Conservation (phyloP, 2,797 vertebrate genomes). For the Euthynnus affinis region DNA sequence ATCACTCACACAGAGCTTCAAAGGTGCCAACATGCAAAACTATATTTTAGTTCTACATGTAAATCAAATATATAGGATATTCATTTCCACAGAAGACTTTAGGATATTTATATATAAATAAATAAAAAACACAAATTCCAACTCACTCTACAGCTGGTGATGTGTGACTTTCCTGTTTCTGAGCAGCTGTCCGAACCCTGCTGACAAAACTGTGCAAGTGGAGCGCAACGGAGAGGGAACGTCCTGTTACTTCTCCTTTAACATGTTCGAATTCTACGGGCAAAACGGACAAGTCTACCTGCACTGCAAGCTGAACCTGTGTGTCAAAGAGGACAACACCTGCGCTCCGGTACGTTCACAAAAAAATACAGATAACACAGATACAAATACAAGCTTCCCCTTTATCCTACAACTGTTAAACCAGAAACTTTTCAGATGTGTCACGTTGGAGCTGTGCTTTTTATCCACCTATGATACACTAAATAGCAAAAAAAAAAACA, state of each 20-base stretch:
- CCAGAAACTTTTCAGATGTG: too few relatives aligned
- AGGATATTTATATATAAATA: too few relatives aligned
- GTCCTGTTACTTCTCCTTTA: slow-evolving; percentile 18
- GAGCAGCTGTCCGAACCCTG: neutral
- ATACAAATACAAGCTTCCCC: too few relatives aligned
- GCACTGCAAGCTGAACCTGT: slow-evolving; percentile 10
- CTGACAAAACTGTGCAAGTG: neutral
- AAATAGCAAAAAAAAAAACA: too few relatives aligned
- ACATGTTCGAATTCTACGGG: slow-evolving; percentile 3
- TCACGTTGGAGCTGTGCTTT: too few relatives aligned
- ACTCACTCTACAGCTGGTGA: neutral
- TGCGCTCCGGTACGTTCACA: neutral
- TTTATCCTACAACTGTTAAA: neutral
- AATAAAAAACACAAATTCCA: too few relatives aligned
- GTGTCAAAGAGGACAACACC: neutral
- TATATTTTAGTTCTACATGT: too few relatives aligned
- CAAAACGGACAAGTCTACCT: neutral
- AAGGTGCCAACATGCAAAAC: too few relatives aligned
- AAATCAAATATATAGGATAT: too few relatives aligned
- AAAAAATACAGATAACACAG: neutral
- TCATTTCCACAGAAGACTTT: too few relatives aligned
- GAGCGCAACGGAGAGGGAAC: neutral
- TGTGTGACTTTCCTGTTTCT: slow-evolving; percentile 6
- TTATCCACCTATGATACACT: too few relatives aligned
- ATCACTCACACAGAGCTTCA: too few relatives aligned